phyloP scores from a whole-genome alignment of 2,797 vertebrate species.

The Oryzias dopingdopingensis region DNA sequence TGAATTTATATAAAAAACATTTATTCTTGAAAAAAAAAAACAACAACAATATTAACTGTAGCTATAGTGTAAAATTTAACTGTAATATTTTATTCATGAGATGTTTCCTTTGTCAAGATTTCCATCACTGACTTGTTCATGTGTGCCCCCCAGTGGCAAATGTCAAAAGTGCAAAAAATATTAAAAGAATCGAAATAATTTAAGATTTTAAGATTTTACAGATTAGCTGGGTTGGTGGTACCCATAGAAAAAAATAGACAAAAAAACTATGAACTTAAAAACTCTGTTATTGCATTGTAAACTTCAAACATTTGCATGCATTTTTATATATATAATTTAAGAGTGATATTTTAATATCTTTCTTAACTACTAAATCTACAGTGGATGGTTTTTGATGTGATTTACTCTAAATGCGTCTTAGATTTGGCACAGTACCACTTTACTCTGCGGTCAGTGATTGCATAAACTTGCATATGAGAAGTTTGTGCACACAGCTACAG shows the following conservation, averaged over 20 bases:
- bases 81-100: background rate
- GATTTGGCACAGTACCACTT: slow-evolving; percentile 23
- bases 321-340: too few species aligned
- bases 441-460: background rate
- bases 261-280: background rate
- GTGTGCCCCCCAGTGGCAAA: slow-evolving; percentile 75
- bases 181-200: slow-evolving; percentile 3
- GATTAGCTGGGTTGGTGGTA: background rate
- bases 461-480: slow-evolving; percentile 10
- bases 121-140: slow-evolving; percentile 65
- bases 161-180: slow-evolving; percentile 37
- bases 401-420: too few species aligned
- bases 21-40: too few species aligned
- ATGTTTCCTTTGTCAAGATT: slow-evolving; percentile 37
- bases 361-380: too few species aligned
- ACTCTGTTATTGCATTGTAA: background rate
- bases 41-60: too few species aligned
- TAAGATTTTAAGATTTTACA: background rate
- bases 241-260: background rate
- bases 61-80: too few species aligned
- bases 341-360: too few species aligned
- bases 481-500: slow-evolving; percentile 25
- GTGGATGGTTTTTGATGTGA: too few species aligned
- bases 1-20: slow-evolving; percentile 4
- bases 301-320: background rate